Evolutionary conservation across 2,797 vertebrate genomes (phyloP), one percentile per base, ranked within the genome.

Genomic region (Rhinatrema bivittatum): DNA sequence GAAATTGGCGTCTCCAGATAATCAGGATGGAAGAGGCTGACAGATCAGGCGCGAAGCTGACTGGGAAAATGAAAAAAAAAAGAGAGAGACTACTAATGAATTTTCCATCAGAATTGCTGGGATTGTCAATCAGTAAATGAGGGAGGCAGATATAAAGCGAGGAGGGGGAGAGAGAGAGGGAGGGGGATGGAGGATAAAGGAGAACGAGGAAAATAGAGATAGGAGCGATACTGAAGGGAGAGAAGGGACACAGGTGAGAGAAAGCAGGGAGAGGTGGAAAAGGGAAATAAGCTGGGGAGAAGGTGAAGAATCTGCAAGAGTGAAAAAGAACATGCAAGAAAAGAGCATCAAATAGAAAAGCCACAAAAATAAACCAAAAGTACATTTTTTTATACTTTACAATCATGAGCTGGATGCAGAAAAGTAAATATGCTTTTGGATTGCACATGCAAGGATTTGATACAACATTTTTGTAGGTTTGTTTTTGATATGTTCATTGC

Each of bases 1-100:
- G 93, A 99, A 98, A 98, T 90, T 92, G 92, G 85, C 85, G 89
- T 97, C 95, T 99, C 94, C 81, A 93, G 94, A 96, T 97, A 96
- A 97, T 96, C 93, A 91, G 93, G 91, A 95, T 87, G 89, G 90
- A 95, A 61, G 87, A 91, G 91, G 89, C 91, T 92, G 94, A 91
- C 87, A 88, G 88, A 87, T 89, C 82, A 83, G 86, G 86, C 79
- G 78, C 79, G 78, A 87, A 83, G 82, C 86, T 77, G 87, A 83
- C 84, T 85, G 86, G 83, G 80, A 81, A 76, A 70, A 65, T 30
- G 48, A 63, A 54, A 35, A 34, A 53, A 69, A 61, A 53, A 65
- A 65, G 58, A 60, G 72, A 51, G 54, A 50, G 65, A 53, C 57
- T 39, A 69, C 78, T 82, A 78, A 86, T 82, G 83, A 79, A 85